A percentile compares a stretch with the other conserved stretches of the same genome.
phyloP scores from a whole-genome alignment of 2,888 invertebrate genomes.

The Agrypnus murinus region DNA sequence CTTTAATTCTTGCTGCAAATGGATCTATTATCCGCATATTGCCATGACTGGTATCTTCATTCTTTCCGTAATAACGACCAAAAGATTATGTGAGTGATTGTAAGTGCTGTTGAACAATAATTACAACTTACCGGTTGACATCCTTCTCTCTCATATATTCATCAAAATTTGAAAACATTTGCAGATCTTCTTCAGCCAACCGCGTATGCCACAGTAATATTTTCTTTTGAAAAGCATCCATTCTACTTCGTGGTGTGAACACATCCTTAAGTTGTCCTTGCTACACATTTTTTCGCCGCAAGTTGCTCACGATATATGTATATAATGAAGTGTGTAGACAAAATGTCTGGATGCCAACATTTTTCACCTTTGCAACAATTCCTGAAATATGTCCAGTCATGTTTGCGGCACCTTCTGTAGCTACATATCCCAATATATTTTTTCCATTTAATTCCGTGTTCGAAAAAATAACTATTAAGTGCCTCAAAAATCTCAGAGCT shows the following conservation, averaged over 20 bases:
- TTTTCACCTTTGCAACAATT: conserved; percentile 43
- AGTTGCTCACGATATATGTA: conserved; percentile 48
- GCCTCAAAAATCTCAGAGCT: conserved; percentile 55
- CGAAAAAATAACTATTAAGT: conserved; percentile 53
- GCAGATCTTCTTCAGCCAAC: not conserved
- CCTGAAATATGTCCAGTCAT: conserved; percentile 54
- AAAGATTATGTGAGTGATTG: not conserved
- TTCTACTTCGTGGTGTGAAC: not conserved
- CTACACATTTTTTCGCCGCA: too few species aligned
- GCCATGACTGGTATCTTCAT: too few species aligned
- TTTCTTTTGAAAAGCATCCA: not conserved
- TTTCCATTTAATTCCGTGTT: conserved; percentile 53
- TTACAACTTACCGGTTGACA: not conserved
- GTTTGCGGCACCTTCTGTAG: conserved; percentile 55
- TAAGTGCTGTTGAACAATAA: not conserved
- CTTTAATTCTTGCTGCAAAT: too few species aligned
- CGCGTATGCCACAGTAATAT: not conserved
- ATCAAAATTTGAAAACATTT: not conserved
- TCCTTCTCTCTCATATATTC: not conserved
- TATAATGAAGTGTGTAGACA: conserved; percentile 50
- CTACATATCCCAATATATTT: conserved; percentile 56
- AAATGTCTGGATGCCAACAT: conserved; percentile 35
- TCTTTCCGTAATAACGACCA: too few species aligned
- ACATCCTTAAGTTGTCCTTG: too few species aligned
- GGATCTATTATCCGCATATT: too few species aligned